Base-by-base conservation (phyloP, 2,888 invertebrate species). In the Brachyopa scutellaris region DNA sequence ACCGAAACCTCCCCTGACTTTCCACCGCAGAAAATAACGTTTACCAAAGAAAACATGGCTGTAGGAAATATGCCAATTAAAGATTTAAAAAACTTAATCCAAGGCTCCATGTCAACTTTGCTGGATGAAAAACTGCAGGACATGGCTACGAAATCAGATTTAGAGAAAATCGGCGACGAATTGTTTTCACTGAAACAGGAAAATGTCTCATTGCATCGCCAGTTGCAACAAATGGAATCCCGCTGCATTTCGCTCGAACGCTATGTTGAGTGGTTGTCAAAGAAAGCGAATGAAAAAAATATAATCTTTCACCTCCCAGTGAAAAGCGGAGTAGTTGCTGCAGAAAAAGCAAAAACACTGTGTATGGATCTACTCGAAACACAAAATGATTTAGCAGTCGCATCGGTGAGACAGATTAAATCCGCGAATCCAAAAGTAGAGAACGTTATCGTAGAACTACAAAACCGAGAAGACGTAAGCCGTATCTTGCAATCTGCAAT, bases 161-260 rank as follows among this genome's bases (percentile, higher is more conserved):
- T 53, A 7, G 33, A 33, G 17, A 8, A n/a, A 9, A 36, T 36
- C 33, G 33, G 2, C 8, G 1, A 7, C 1, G 33, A 2, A 33
- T 33, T 33, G n/a, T 9, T 8, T 9, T 33, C 7, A 9, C 2
- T 33, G 5, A 0, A 33, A 33, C 23, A 23, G 5, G 1, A 33
- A 33, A 33, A 33, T n/a, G 0, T 33, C 1, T 1, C 6, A 1
- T 33, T 33, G 5, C 1, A 0, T 9, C 6, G n/a, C 33, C 5
- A 33, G 9, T 1, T 33, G 33, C 2, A 33, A 33, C 1, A 33
- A 7, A 23, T 33, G 15, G 19, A 33, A 1, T 19, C 31, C 33
- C 51, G 33, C 11, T 51, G 51, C n/a, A 51, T 51, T 2, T 33
- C 51, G n/a, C 31, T 51, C 1, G 31, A 51, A 11, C 51, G 29